phyloP scores from a whole-genome alignment of 1,140 invertebrate genomes.

The Archegozetes longisetosus region DNA sequence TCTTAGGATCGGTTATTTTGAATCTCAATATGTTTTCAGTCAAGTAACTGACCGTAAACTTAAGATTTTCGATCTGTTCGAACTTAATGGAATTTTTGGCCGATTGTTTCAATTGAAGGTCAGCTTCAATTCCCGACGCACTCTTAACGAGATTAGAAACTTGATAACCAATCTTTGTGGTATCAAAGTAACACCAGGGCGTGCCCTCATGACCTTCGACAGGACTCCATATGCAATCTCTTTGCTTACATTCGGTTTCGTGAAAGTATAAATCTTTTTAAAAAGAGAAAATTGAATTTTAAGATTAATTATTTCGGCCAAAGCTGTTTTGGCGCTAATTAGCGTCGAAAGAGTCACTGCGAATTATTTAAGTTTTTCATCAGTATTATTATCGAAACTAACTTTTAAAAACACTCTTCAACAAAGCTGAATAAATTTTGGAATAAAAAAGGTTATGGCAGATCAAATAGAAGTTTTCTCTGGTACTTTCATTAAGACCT shows the following conservation, averaged over 20 bases:
- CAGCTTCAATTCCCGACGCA: background rate
- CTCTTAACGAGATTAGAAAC: background rate
- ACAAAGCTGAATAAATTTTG: too few relatives aligned
- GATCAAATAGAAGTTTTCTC: too few relatives aligned
- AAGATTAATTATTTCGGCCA: too few relatives aligned
- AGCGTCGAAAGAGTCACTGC: too few relatives aligned
- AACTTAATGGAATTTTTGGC: background rate
- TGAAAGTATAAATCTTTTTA: background rate
- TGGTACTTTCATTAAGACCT: too few relatives aligned
- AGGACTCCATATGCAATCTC: background rate
- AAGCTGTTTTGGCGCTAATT: too few relatives aligned
- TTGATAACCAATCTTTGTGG: background rate
- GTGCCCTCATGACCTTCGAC: too few relatives aligned
- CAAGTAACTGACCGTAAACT: background rate
- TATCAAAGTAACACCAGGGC: slow-evolving; percentile 2
- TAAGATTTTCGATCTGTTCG: background rate
- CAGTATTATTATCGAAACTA: too few relatives aligned
- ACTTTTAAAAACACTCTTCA: too few relatives aligned
- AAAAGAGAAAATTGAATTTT: too few relatives aligned
- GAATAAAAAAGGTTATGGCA: too few relatives aligned
- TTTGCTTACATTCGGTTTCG: background rate
- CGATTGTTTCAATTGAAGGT: background rate
- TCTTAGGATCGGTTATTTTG: slow-evolving; percentile 37
- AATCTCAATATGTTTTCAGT: slow-evolving; percentile 29
- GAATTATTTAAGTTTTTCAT: too few relatives aligned